Conservation (phyloP, 2,113 vertebrate genomes). For the Rhinogobius similis region DNA sequence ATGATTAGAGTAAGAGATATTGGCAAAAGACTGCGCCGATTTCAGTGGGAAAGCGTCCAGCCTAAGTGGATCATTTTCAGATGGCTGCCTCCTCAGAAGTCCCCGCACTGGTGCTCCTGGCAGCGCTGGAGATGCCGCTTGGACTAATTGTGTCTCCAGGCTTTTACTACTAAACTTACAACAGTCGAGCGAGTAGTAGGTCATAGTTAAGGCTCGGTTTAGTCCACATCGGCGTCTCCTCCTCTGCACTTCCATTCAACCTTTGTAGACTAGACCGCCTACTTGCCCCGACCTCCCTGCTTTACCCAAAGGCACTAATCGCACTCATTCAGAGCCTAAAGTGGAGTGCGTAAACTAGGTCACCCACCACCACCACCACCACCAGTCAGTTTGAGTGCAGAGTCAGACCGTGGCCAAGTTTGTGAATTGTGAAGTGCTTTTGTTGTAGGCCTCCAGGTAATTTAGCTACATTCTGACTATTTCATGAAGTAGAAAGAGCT, state of each 20-base stretch:
- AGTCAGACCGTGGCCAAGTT: too few relatives aligned
- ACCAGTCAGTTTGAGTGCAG: background rate
- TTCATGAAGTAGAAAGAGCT: background rate
- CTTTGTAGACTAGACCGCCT: background rate
- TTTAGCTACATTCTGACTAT: too few relatives aligned
- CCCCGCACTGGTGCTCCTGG: background rate
- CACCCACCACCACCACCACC: background rate
- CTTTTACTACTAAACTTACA: background rate
- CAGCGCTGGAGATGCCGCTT: background rate
- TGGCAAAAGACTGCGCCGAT: constrained; percentile 58
- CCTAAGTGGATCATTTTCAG: constrained; percentile 61
- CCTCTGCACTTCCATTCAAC: background rate
- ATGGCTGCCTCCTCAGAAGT: constrained; percentile 34
- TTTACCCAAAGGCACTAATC: constrained; percentile 46
- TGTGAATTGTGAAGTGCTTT: background rate
- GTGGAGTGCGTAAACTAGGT: constrained; percentile 59
- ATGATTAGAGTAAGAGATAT: constrained; percentile 51
- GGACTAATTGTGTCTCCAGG: background rate
- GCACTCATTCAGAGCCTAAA: constrained; percentile 56
- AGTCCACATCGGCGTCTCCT: background rate
- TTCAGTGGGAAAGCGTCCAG: constrained; percentile 51
- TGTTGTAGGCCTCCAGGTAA: too few relatives aligned
- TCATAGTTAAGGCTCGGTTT: constrained; percentile 7
- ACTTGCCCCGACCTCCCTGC: constrained; percentile 8
- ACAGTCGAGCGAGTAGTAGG: background rate